These are phyloP conservation scores for Clinocottus analis DNA, from an alignment of 2,113 vertebrate species.

Conservation along the genomic window DNA sequence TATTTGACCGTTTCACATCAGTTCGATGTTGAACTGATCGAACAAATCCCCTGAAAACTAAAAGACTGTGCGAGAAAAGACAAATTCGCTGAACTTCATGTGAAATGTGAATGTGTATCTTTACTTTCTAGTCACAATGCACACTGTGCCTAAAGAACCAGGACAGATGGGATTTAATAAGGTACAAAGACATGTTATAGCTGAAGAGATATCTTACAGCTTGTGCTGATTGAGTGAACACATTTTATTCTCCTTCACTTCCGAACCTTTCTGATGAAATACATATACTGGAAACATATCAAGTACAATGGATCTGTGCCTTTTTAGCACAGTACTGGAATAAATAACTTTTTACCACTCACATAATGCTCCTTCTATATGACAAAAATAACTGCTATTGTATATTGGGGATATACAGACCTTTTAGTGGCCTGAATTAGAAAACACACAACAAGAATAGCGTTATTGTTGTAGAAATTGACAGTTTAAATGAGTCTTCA, in stretches of 20 bases:
- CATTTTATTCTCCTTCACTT: neutral
- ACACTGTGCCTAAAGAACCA: too few relatives aligned
- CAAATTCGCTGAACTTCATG: constrained; percentile 1
- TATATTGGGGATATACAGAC: neutral
- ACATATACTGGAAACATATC: too few relatives aligned
- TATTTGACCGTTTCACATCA: constrained; percentile 26
- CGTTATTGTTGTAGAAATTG: neutral
- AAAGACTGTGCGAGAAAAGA: neutral
- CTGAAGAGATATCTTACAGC: neutral
- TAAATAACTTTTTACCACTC: too few relatives aligned
- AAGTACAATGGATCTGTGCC: too few relatives aligned
- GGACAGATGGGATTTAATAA: constrained; percentile 86
- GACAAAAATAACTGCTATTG: too few relatives aligned
- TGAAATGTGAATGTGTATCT: constrained; percentile 9
- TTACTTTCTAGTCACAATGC: constrained; percentile 81
- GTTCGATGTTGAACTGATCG: constrained; percentile 14
- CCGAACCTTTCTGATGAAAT: too few relatives aligned
- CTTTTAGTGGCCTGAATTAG: neutral
- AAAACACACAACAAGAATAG: constrained; percentile 20
- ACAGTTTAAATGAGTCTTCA: neutral
- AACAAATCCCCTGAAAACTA: constrained; percentile 18
- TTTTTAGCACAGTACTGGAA: too few relatives aligned
- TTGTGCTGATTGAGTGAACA: neutral
- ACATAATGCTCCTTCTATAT: too few relatives aligned
- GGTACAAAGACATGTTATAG: constrained; percentile 69